Percentiles rank a stretch among this genome's conserved stretches.
These are phyloP conservation scores for Hystrix brachyura DNA, from an alignment of 2,113 vertebrate species.

Conservation along the genomic window DNA sequence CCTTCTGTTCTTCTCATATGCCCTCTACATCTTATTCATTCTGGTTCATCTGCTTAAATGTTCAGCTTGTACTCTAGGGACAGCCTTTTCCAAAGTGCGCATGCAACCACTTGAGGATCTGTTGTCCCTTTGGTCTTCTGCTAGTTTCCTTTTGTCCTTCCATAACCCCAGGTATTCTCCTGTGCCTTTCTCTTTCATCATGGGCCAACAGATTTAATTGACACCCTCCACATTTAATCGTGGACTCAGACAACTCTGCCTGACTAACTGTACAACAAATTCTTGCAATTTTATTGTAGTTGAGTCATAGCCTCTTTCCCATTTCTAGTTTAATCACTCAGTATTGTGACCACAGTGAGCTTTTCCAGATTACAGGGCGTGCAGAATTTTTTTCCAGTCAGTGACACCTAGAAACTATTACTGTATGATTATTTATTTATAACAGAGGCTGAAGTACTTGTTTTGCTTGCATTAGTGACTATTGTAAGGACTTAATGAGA, in stretches of 20 bases:
- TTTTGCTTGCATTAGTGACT: neutral
- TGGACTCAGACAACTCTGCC: neutral
- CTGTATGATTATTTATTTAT: neutral
- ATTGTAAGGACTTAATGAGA: neutral
- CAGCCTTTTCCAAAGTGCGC: constrained; percentile 44
- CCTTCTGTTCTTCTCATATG: constrained; percentile 64
- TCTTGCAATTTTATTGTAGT: neutral
- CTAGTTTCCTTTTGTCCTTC: constrained; percentile 65
- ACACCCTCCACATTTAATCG: neutral
- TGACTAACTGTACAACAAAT: neutral
- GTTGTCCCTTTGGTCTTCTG: constrained; percentile 66
- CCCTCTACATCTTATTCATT: constrained; percentile 27
- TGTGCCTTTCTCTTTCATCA: constrained; percentile 55
- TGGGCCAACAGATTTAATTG: constrained; percentile 52
- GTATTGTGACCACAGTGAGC: neutral
- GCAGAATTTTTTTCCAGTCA: neutral
- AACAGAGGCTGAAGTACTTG: neutral
- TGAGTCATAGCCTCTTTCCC: neutral
- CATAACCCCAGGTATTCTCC: constrained; percentile 14
- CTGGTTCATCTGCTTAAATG: constrained; percentile 60
- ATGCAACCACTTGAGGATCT: constrained; percentile 45
- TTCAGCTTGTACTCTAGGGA: constrained; percentile 42
- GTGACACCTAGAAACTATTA: neutral
- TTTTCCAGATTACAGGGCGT: neutral
- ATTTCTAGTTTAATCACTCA: neutral